phyloP scores from a whole-genome alignment of 1,140 invertebrate genomes.

The Drosophila equinoxialis region DNA sequence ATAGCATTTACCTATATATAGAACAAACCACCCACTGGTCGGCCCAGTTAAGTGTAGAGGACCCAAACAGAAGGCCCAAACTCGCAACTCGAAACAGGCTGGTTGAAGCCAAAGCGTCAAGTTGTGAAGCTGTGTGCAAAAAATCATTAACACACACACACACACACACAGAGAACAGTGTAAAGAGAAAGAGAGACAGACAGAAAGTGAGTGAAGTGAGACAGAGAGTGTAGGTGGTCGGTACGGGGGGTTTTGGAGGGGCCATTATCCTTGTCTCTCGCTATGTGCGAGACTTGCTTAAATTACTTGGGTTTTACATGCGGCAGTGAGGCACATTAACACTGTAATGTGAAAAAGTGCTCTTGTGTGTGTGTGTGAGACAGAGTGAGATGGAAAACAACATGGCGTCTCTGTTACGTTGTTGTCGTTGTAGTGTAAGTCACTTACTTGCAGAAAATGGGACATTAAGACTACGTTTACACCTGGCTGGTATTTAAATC shows the following conservation, averaged over 20 bases:
- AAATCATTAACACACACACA: constrained; percentile 82
- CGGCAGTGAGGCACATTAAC: constrained; percentile 82
- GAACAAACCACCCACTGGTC: constrained; percentile 37
- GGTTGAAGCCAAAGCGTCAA: constrained; percentile 68
- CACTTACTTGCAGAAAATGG: constrained; percentile 65
- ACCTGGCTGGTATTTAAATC: neutral
- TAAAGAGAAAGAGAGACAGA: neutral
- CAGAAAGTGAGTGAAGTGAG: neutral
- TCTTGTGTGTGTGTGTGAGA: constrained; percentile 31
- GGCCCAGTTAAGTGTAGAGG: neutral
- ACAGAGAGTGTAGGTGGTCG: constrained; percentile 1
- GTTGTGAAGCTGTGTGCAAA: constrained; percentile 81
- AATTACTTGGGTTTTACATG: constrained; percentile 82
- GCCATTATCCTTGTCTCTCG: constrained; percentile 29
- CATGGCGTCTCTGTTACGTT: constrained; percentile 69
- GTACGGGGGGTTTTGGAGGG: neutral
- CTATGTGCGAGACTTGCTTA: constrained; percentile 64
- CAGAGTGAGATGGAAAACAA: constrained; percentile 49
- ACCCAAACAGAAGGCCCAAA: constrained; percentile 8
- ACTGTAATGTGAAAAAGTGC: constrained; percentile 82
- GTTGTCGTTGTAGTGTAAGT: constrained; percentile 58
- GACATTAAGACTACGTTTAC: constrained; percentile 27
- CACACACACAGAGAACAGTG: constrained; percentile 26
- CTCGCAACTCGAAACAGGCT: constrained; percentile 1
- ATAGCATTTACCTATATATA: constrained; percentile 6